phyloP scores from a whole-genome alignment of 2,888 invertebrate species.

The Norana najaformis region DNA sequence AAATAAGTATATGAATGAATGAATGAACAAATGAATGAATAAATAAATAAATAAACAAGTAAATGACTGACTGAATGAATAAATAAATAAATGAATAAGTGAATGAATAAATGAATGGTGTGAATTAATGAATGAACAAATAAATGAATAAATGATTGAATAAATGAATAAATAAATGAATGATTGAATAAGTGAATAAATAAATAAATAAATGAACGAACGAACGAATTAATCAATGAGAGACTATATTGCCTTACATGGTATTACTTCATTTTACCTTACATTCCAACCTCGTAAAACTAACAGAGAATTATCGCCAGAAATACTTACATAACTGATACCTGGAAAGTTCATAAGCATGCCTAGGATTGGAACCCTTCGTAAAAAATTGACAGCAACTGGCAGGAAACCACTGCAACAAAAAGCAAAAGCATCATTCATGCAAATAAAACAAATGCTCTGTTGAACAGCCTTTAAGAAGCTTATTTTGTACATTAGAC shows the following conservation, averaged over 20 bases:
- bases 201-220: no score
- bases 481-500: no score
- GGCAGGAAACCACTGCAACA: slow-evolving; percentile 92
- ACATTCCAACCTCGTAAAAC: background rate
- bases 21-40: no score
- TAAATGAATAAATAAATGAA: background rate
- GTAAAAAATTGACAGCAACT: slow-evolving; percentile 89
- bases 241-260: background rate
- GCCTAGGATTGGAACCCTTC: slow-evolving; percentile 89
- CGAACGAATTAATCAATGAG: no score
- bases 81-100: no score
- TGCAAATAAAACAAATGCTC: background rate
- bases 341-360: slow-evolving; percentile 85
- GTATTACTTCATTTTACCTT: background rate
- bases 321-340: slow-evolving; percentile 76
- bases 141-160: no score
- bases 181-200: no score
- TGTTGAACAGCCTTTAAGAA: background rate
- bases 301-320: background rate
- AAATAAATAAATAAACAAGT: no score
- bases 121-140: no score
- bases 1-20: no score
- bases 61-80: no score
- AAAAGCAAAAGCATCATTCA: background rate
- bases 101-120: no score